Evolutionary conservation across 2,797 vertebrate genomes (phyloP), one percentile per base, ranked within the genome.

Genomic region (Sebastes kiyomatsui): DNA sequence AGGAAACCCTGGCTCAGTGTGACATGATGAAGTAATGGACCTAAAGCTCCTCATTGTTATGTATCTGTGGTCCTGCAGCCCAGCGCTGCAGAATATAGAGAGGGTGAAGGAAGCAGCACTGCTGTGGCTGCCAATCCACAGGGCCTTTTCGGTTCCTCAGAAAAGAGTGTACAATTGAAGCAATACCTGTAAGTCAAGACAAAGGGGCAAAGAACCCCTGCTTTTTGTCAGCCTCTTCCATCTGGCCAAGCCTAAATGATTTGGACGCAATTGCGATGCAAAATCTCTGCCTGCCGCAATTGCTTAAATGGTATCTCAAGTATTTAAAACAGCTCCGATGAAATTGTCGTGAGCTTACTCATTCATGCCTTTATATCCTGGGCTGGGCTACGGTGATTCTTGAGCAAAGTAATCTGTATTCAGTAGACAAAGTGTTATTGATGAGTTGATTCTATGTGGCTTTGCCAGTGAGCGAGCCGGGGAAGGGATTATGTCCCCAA

Each of bases 401-500:
- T 86, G 32, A 81, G 89, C 84, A 84, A 92, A 93, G 90, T 93
- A 87, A 84, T 91, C 87, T 90, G 90, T 90, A 90, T 92, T 93
- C 88, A 82, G 83, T 87, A 89, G 91, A 93, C 89, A 94, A 88
- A 88, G 91, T 91, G 86, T 85, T 90, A 92, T 93, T 94, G 93
- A 95, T 91, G 88, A 91, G 77, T 82, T 88, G 87, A 86, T 91
- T 93, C 93, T 83, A 75, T 90, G 90, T 87, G 88, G 88, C 92
- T 90, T 82, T 93, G 94, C 91, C 90, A 93, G 93, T 79, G 87
- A 93, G 90, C 33, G 56, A 90, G 92, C 80, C n/a, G 56, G 78
- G 75, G 81, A 88, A 82, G 77, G 94, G 94, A 95, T 96, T 95
- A 95, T 78, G 87, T 89, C 70, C 82, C 89, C 84, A 67, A 94